Evolutionary conservation across 2,113 vertebrate species (phyloP).

Genomic region (Sminthopsis crassicaudata): DNA sequence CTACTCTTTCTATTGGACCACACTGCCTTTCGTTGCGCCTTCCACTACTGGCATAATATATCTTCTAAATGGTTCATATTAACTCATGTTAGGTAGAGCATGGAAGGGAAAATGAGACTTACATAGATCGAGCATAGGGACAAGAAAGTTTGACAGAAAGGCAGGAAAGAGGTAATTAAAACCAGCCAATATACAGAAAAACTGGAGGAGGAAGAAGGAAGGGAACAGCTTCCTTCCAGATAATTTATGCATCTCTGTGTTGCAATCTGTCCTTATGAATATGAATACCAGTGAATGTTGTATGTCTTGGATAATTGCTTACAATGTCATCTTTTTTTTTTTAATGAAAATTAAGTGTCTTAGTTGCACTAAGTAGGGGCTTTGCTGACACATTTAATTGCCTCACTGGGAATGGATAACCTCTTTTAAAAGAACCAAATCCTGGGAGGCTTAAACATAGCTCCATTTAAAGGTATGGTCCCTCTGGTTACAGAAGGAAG

Average conservation of each 20-base stretch:
- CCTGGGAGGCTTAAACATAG: constrained; percentile 41
- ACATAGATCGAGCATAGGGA: neutral
- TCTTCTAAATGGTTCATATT: neutral
- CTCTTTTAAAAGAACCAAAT: constrained; percentile 71
- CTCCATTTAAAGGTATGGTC: constrained; percentile 56
- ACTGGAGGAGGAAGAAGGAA: neutral
- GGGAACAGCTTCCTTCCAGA: rapidly evolving
- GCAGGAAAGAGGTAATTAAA: neutral
- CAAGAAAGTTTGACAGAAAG: rapidly evolving
- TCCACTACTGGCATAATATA: neutral
- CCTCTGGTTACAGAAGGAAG: constrained; percentile 56
- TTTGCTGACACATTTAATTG: constrained; percentile 77
- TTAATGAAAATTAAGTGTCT: constrained; percentile 86
- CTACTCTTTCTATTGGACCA: neutral
- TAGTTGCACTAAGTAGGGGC: constrained; percentile 74
- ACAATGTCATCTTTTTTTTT: constrained; percentile 82
- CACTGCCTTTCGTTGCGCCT: neutral
- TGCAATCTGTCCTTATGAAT: constrained; percentile 32
- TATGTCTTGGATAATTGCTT: constrained; percentile 78
- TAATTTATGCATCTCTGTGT: constrained; percentile 56
- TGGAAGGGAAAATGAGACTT: rapidly evolving
- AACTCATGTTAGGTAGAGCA: neutral
- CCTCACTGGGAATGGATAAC: constrained; percentile 72
- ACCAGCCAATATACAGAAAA: neutral
- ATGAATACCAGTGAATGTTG: neutral